These are phyloP conservation scores for Wiebesia pumilae DNA, from an alignment of 1,140 invertebrate species.

Conservation along the genomic window DNA sequence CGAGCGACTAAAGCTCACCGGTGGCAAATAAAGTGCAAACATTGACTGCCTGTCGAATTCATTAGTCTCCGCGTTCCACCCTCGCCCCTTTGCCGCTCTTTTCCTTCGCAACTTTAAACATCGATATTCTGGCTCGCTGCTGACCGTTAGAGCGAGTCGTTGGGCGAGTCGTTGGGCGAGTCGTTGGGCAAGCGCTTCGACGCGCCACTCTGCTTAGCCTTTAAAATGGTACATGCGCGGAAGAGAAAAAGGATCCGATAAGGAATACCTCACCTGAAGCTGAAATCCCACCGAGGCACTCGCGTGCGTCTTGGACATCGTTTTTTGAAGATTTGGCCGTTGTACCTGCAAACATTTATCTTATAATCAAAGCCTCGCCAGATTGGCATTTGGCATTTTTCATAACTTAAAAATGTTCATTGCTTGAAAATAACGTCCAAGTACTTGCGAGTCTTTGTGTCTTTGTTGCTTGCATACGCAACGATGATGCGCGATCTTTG, in stretches of 20 bases:
- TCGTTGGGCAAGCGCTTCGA: too few species aligned
- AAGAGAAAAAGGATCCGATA: too few species aligned
- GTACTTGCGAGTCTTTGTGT: too few species aligned
- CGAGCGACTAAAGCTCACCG: neutral
- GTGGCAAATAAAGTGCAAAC: constrained; percentile 2
- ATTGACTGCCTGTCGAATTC: neutral
- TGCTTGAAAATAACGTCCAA: too few species aligned
- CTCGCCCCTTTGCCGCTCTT: too few species aligned
- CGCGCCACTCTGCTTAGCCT: neutral
- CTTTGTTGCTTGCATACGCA: too few species aligned
- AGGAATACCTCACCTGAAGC: constrained; percentile 1
- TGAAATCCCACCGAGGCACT: neutral
- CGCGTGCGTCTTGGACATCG: neutral
- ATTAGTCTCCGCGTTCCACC: neutral
- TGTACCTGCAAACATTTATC: neutral
- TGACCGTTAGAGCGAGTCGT: too few species aligned
- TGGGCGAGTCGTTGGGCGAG: too few species aligned
- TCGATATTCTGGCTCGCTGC: neutral
- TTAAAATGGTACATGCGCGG: neutral
- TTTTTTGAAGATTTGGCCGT: neutral
- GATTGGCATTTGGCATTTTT: too few species aligned
- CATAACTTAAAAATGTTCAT: too few species aligned
- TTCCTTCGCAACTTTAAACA: neutral
- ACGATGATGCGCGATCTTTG: too few species aligned
- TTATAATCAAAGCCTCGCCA: neutral